Evolutionary conservation across 2,113 vertebrate genomes (phyloP).

Genomic region (Chloebia gouldiae): DNA sequence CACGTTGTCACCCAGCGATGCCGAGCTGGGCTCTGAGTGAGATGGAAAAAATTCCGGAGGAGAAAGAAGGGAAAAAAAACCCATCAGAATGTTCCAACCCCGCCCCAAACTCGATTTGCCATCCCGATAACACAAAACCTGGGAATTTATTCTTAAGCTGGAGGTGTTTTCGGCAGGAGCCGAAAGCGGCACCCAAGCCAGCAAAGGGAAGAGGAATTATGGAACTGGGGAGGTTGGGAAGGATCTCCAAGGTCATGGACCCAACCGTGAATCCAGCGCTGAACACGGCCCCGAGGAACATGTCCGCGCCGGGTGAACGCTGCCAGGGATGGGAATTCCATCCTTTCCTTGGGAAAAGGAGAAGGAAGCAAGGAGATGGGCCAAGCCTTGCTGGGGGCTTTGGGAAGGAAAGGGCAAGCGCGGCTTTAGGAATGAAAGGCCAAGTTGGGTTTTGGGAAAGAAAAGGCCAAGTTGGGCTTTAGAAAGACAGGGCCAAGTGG

Average conservation of each 20-base stretch:
- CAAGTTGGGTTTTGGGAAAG: background rate
- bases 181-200: accelerated
- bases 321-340: background rate
- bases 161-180: background rate
- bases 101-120: background rate
- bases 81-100: background rate
- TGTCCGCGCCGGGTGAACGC: accelerated
- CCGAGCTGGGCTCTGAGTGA: background rate
- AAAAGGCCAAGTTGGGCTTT: background rate
- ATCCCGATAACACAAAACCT: background rate
- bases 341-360: accelerated
- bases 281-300: accelerated
- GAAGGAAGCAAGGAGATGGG: too few relatives aligned
- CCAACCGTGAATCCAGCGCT: accelerated
- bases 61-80: background rate
- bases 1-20: constrained; percentile 42
- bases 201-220: background rate
- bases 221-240: background rate
- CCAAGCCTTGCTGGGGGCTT: background rate
- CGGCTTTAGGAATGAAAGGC: too few relatives aligned
- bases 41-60: background rate
- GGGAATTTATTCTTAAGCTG: background rate
- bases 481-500: background rate
- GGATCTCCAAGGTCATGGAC: background rate
- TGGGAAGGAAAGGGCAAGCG: background rate